Evolutionary conservation across 2,113 vertebrate species (phyloP).

Genomic region (Felis chaus): DNA sequence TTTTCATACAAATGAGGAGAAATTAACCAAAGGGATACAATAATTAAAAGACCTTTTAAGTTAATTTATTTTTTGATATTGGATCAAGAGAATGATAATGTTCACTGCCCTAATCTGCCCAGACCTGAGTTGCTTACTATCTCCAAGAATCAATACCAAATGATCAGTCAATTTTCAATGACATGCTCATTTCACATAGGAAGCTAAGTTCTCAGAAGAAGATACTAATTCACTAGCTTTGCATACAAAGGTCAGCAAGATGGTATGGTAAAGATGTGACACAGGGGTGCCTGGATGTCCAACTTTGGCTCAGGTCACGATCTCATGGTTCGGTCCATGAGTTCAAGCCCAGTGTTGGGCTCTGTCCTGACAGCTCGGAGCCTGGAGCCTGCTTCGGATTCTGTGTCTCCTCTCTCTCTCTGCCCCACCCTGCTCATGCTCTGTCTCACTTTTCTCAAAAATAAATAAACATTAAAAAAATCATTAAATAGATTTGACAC

Average conservation of each 20-base stretch:
- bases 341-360: too few relatives aligned
- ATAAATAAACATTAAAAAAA: too few relatives aligned
- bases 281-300: too few relatives aligned
- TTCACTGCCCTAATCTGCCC: background rate
- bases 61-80: background rate
- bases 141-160: background rate
- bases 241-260: background rate
- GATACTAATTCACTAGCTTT: background rate
- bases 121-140: background rate
- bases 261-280: background rate
- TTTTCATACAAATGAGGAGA: slow-evolving; percentile 14
- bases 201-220: background rate
- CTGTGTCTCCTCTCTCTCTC: too few relatives aligned
- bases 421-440: too few relatives aligned
- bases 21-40: slow-evolving; percentile 7
- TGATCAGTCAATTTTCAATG: background rate
- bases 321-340: too few relatives aligned
- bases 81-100: background rate
- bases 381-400: too few relatives aligned
- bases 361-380: too few relatives aligned
- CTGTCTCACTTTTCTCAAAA: too few relatives aligned
- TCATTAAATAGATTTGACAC: background rate
- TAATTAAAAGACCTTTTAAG: background rate
- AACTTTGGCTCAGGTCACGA: too few relatives aligned
- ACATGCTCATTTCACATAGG: background rate